Evolutionary conservation across 2,888 invertebrate species (phyloP).

Genomic region (Alloscopus bannaensis): DNA sequence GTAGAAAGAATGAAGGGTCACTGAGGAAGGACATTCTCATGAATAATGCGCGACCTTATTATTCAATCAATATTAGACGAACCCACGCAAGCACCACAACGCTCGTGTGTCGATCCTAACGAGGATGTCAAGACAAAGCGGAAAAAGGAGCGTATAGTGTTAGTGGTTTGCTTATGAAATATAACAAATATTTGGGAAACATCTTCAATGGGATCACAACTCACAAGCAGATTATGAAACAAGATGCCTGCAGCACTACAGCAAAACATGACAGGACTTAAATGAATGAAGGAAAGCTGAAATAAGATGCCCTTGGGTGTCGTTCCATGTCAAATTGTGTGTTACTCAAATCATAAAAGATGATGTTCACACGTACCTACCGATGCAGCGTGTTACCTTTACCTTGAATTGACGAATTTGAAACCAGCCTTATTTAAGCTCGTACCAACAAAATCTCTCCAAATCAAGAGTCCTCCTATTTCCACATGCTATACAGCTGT

Average conservation of each 20-base stretch:
- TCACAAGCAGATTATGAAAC: neutral
- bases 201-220: neutral
- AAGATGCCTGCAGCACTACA: neutral
- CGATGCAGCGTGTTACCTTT: neutral
- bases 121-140: neutral
- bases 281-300: conserved; percentile 31
- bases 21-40: conserved; percentile 55
- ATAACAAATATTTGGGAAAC: neutral
- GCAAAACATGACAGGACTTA: neutral
- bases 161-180: too few relatives aligned
- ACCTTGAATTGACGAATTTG: conserved; percentile 9
- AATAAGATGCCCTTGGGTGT: conserved; percentile 47
- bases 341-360: neutral
- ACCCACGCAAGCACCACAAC: neutral
- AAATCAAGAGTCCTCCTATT: neutral
- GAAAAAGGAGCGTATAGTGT: neutral
- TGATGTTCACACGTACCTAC: neutral
- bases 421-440: neutral
- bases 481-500: neutral
- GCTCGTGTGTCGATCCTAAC: too few relatives aligned
- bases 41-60: conserved; percentile 42
- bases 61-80: conserved; percentile 49
- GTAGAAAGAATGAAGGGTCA: conserved; percentile 41
- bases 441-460: neutral
- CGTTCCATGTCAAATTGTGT: conserved; percentile 31